Conservation (phyloP, 2,888 invertebrate species). For the Thalpophila matura region DNA sequence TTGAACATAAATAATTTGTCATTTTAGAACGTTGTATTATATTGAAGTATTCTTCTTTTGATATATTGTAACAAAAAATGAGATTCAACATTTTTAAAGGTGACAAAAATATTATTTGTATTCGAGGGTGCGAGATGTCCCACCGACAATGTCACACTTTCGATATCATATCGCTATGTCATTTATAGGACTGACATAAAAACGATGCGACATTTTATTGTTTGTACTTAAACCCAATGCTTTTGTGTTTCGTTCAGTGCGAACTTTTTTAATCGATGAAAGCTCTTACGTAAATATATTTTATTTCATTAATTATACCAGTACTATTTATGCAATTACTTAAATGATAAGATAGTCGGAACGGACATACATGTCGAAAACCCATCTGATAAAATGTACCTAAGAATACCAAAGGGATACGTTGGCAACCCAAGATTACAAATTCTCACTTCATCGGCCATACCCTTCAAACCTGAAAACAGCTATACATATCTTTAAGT, state of each 20-base stretch:
- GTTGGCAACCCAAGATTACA: too few relatives aligned
- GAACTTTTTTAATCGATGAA: background rate
- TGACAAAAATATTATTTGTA: conserved; percentile 19
- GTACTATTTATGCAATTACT: too few relatives aligned
- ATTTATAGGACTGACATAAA: conserved; percentile 42
- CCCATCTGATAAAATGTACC: too few relatives aligned
- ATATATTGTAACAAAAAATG: background rate
- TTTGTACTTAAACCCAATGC: conserved; percentile 7
- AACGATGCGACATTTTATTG: conserved; percentile 32
- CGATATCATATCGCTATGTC: conserved; percentile 47
- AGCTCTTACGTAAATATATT: background rate
- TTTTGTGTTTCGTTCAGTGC: background rate
- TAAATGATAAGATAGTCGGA: too few relatives aligned
- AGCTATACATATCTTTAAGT: too few relatives aligned
- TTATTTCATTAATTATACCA: too few relatives aligned
- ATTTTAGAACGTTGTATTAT: background rate
- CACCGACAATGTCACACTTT: conserved; percentile 7
- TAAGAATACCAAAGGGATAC: too few relatives aligned
- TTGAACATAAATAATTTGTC: background rate
- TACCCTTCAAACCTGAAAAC: too few relatives aligned
- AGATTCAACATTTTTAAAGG: background rate
- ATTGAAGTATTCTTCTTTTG: background rate
- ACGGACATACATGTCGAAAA: too few relatives aligned
- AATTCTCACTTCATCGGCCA: too few relatives aligned
- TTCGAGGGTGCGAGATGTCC: background rate